phyloP scores from a whole-genome alignment of 1,140 invertebrate species.

The Drosophila baimaii region DNA sequence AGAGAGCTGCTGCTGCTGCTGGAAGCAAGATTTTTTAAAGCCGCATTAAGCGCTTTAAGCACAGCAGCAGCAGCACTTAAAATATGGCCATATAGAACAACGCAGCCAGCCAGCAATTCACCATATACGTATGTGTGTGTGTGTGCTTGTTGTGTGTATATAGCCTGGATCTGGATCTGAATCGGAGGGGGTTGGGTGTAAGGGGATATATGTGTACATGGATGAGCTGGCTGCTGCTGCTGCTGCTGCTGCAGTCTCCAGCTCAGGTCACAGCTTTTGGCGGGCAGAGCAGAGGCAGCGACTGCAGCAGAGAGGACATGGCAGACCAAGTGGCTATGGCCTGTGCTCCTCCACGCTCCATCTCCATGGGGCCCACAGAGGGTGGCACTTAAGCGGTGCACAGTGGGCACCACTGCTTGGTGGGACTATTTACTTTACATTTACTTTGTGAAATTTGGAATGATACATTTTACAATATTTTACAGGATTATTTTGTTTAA shows the following conservation, averaged over 20 bases:
- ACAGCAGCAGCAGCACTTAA: slow-evolving; percentile 70
- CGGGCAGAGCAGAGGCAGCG: slow-evolving; percentile 43
- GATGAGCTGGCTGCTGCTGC: too few relatives aligned
- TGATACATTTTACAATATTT: neutral
- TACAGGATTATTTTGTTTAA: too few relatives aligned
- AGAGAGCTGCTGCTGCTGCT: slow-evolving; percentile 1
- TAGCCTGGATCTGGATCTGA: slow-evolving; percentile 21
- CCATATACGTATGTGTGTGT: slow-evolving; percentile 17
- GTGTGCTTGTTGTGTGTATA: slow-evolving; percentile 16
- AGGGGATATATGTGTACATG: slow-evolving; percentile 5
- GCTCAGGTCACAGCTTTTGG: slow-evolving; percentile 54
- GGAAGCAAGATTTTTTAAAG: slow-evolving; percentile 70
- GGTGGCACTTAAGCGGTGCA: slow-evolving; percentile 13
- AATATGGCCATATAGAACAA: slow-evolving; percentile 74
- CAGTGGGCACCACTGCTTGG: neutral
- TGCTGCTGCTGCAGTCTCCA: slow-evolving; percentile 56
- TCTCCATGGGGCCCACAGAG: slow-evolving; percentile 5
- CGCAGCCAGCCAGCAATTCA: neutral
- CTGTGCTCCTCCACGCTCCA: neutral
- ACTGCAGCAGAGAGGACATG: slow-evolving; percentile 43
- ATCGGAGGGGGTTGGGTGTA: neutral
- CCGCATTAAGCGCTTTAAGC: slow-evolving; percentile 80
- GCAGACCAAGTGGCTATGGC: slow-evolving; percentile 37
- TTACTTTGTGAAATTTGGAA: neutral
- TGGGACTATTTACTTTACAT: neutral